These are phyloP conservation scores for Hanleya hanleyi DNA, from an alignment of 2,888 invertebrate genomes.

Conservation along the genomic window DNA sequence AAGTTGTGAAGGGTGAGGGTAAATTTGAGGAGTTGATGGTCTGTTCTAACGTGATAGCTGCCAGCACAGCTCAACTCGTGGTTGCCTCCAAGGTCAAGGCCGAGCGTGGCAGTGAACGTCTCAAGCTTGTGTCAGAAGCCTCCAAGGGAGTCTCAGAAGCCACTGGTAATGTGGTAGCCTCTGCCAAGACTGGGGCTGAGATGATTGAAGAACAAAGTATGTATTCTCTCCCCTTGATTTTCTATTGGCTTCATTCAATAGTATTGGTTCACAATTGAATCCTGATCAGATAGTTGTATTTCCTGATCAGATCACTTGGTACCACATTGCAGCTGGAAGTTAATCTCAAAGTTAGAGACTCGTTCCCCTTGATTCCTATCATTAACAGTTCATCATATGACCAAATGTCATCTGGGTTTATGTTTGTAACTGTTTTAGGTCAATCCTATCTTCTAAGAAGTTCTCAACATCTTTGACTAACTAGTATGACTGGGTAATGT, in stretches of 20 bases:
- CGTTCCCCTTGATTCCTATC: too few species aligned
- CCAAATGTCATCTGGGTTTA: too few species aligned
- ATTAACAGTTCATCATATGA: too few species aligned
- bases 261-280: neutral
- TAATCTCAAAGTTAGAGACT: too few species aligned
- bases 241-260: neutral
- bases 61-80: conserved; percentile 96
- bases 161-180: conserved; percentile 94
- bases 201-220: conserved; percentile 87
- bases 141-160: conserved; percentile 92
- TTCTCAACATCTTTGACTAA: too few species aligned
- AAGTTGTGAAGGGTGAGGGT: conserved; percentile 85
- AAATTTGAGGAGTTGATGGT: conserved; percentile 95
- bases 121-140: conserved; percentile 87
- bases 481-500: too few species aligned
- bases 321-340: too few species aligned
- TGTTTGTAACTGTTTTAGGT: too few species aligned
- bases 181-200: conserved; percentile 91
- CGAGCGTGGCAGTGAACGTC: conserved; percentile 84
- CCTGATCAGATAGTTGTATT: too few species aligned
- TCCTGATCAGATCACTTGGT: too few species aligned
- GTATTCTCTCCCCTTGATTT: neutral
- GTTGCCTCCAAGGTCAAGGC: conserved; percentile 97
- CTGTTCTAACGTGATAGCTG: conserved; percentile 97
- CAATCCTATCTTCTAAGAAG: too few species aligned